Conservation (phyloP, 1,140 invertebrate species). For the Philaenus spumarius region DNA sequence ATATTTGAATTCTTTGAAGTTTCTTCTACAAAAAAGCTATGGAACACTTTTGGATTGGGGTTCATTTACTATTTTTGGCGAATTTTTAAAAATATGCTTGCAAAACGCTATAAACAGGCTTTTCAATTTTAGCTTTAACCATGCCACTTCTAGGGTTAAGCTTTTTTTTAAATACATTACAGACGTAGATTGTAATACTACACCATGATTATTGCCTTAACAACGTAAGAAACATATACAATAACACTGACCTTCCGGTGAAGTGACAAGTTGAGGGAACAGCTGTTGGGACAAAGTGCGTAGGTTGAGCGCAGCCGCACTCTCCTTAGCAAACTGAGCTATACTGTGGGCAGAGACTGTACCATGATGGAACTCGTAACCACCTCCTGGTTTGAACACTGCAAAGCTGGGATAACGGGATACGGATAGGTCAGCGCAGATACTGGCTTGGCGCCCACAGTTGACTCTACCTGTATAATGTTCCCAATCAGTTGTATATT, state of each 20-base stretch:
- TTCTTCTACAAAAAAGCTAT: too few species aligned
- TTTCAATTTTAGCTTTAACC: too few species aligned
- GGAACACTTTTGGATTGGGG: too few species aligned
- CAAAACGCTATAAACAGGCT: too few species aligned
- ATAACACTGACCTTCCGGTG: conserved; percentile 36
- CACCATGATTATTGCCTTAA: too few species aligned
- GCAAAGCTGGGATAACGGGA: conserved; percentile 62
- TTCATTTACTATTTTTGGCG: too few species aligned
- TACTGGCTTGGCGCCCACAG: conserved; percentile 46
- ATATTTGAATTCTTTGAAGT: too few species aligned
- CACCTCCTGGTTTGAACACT: conserved; percentile 59
- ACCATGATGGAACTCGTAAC: conserved; percentile 65
- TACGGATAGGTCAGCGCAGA: conserved; percentile 50
- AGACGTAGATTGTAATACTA: too few species aligned
- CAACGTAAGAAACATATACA: background rate
- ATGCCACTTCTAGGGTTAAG: too few species aligned
- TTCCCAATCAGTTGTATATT: too few species aligned
- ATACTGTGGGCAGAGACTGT: conserved; percentile 56
- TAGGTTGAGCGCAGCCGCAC: conserved; percentile 53
- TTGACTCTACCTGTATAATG: conserved; percentile 54
- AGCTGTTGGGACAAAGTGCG: conserved; percentile 53
- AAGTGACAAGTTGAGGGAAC: conserved; percentile 45
- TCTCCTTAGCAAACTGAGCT: conserved; percentile 59
- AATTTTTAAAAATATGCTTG: too few species aligned
- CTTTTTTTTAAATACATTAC: too few species aligned